Evolutionary conservation across 2,113 vertebrate species (phyloP).

Genomic region (Trichechus manatus): DNA sequence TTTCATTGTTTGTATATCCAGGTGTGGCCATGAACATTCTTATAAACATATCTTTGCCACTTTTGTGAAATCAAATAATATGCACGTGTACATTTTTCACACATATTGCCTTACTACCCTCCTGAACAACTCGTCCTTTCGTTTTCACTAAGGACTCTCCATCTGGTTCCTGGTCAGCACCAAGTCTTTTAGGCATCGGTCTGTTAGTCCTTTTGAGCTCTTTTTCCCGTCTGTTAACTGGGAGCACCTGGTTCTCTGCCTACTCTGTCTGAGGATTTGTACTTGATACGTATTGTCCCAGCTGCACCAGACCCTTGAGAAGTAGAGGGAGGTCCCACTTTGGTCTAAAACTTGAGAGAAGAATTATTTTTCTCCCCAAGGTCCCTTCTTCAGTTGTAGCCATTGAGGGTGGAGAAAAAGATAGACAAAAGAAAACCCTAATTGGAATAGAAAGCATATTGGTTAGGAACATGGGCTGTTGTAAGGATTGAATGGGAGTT

Average conservation of each 20-base stretch:
- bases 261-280: background rate
- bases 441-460: background rate
- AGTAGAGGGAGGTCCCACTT: background rate
- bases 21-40: background rate
- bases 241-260: background rate
- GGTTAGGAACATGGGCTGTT: background rate
- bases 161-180: background rate
- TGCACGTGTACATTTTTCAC: background rate
- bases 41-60: background rate
- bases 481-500: background rate
- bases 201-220: background rate
- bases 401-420: background rate
- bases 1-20: background rate
- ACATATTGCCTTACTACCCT: background rate
- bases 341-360: background rate
- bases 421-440: background rate
- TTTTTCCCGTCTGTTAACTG: background rate
- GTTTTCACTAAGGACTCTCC: background rate
- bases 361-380: background rate
- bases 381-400: background rate
- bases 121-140: background rate
- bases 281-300: background rate
- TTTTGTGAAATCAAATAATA: background rate
- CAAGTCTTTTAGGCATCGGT: background rate
- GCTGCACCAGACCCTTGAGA: background rate